Evolutionary conservation across 2,797 vertebrate genomes (phyloP), one percentile per base, ranked within the genome.

Genomic region (Cossypha caffra): DNA sequence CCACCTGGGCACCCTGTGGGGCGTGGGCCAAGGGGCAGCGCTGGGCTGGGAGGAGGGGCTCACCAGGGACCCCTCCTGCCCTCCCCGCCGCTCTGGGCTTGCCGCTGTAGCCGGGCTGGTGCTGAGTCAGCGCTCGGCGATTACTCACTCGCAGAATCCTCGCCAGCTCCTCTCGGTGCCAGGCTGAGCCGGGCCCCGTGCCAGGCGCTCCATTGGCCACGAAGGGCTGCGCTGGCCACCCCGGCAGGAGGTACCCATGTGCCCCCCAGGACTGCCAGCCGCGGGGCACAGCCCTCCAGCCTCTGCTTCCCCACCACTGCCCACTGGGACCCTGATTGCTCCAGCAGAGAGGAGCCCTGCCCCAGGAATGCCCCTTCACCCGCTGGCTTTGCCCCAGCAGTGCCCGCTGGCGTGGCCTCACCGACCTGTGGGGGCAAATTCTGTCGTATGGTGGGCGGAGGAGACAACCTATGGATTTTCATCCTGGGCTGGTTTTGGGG

Each of bases 51-150:
- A 45, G 19, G 7, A 15, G 26, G 21, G 14, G 14, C 2, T 80
- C 9, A 0, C 37, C 10, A 0, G 1, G 31, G 3, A 9, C 40
- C 51, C 72, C 40, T 33, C 23, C 31, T 57, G 82, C 48, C 47
- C 66, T 86, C 45, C 17, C 35, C 1, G 1, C 2, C 1, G 50
- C 72, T 81, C 59, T 0, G 55, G 67, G 63, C 4, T 23, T 10
- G 77, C 83, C 54, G 83, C 83, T 71, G 83, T 50, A 31, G 35
- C 54, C 0, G 12, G 54, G 86, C 57, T 0, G 40, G 26, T 83
- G 94, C 96, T 87, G 96, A 93, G 80, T 90, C 91, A 90, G 83
- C 83, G 4, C 63, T 77, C 33, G 0, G 59, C 76, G 31, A 66
- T 86, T 90, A 71, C 77, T 96, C 93, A 88, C 61, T 38, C 1